Base-by-base conservation (phyloP, 2,797 vertebrate species). In the Taeniopygia guttata region DNA sequence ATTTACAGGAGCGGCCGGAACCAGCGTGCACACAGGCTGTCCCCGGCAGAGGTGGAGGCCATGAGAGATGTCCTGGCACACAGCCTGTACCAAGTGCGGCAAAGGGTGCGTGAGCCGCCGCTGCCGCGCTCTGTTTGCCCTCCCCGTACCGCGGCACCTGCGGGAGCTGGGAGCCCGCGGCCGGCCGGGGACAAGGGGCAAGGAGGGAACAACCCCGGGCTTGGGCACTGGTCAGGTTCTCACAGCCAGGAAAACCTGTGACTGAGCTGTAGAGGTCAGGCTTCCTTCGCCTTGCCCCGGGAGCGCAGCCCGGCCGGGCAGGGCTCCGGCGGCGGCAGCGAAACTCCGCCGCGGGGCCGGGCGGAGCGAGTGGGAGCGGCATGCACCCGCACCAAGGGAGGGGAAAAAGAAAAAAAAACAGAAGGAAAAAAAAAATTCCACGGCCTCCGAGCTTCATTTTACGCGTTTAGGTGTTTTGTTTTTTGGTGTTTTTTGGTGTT, bases 1-100 rank as follows among this genome's bases (percentile, higher is more conserved):
- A 70, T 95, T 96, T 97, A 21, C 95, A 99, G 99, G 88, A 96
- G 97, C 2, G 80, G 98, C 26, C 98, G 97, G 73, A 90, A 56
- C 11, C 90, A 34, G 34, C 96, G 84, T 86, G 92, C 87, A 1
- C 98, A 95, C 69, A 98, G 82, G 87, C 97, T 98, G 87, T 92
- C 98, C 88, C 96, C 98, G 1, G 83, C 97, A 40, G 99, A 99
- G 25, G 97, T 99, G 96, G 97, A 83, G 95, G 98, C 97, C 96
- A 98, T 99, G 98, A 97, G 98, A 22, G 96, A 99, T 49, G 98
- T 99, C 87, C 97, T 99, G 95, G 98, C 98, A n/a, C 98, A 97
- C 92, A 99, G 98, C 95, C 98, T 99, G 96, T 99, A 99, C 93
- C 98, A 98, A 97, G 99, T 99, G 95, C 98, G 99, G 29, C 98